A percentile compares a stretch with the other conserved stretches of the same genome.
phyloP scores from a whole-genome alignment of 2,888 invertebrate species.

The Amphipyra tragopoginis region DNA sequence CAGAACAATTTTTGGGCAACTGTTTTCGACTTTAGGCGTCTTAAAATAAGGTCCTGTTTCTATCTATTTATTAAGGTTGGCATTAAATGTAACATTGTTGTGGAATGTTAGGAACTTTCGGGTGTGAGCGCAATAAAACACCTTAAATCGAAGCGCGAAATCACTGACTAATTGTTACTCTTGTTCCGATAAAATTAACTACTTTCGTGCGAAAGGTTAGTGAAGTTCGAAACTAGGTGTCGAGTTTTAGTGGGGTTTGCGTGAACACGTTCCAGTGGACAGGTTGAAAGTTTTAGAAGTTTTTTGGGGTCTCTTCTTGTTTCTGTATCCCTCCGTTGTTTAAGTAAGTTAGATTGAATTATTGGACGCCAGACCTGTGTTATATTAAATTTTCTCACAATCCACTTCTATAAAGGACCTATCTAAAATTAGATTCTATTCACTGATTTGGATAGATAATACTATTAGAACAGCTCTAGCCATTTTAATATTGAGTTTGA shows the following conservation, averaged over 20 bases:
- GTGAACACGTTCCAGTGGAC: constrained; percentile 32
- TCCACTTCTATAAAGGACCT: neutral
- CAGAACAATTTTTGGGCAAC: constrained; percentile 16
- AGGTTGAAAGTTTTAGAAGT: constrained; percentile 31
- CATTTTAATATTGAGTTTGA: neutral
- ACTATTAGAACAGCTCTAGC: neutral
- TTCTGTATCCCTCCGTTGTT: constrained; percentile 8
- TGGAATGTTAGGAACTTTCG: constrained; percentile 68
- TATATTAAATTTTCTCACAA: constrained; percentile 8
- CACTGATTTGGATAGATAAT: constrained; percentile 4
- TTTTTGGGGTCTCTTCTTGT: constrained; percentile 34
- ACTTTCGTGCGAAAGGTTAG: constrained; percentile 43
- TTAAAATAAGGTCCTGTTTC: constrained; percentile 42
- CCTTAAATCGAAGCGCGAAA: constrained; percentile 77
- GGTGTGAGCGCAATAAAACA: constrained; percentile 77
- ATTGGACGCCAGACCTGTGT: constrained; percentile 11
- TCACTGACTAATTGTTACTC: constrained; percentile 79
- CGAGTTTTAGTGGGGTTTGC: constrained; percentile 41
- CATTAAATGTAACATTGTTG: constrained; percentile 52
- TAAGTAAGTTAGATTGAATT: constrained; percentile 25
- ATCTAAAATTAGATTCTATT: constrained; percentile 19
- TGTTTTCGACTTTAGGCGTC: constrained; percentile 49
- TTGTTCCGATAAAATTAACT: constrained; percentile 78
- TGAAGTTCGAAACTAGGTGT: constrained; percentile 47
- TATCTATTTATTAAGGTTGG: neutral